phyloP scores from a whole-genome alignment of 2,888 invertebrate genomes.

The Pherbina coryleti region DNA sequence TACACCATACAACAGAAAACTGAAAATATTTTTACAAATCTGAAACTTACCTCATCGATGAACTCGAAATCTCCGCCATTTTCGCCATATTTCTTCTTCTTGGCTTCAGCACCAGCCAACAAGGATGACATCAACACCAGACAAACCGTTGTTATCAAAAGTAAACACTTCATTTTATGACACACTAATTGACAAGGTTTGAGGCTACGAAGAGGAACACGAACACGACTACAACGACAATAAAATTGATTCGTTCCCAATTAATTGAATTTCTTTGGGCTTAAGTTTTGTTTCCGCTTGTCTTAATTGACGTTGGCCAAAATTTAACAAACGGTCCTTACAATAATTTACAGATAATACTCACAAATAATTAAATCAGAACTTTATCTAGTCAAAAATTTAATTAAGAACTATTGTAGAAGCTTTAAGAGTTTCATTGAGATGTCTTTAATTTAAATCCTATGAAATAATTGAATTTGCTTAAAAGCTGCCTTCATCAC shows the following conservation, averaged over 20 bases:
- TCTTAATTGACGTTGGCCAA: neutral
- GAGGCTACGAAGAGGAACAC: neutral
- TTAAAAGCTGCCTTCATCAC: constrained; percentile 19
- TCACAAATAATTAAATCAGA: neutral
- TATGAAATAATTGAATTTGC: constrained; percentile 19
- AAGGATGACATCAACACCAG: constrained; percentile 68
- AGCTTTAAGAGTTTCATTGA: neutral
- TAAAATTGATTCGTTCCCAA: constrained; percentile 1
- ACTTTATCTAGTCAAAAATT: no score
- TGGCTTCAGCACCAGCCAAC: constrained; percentile 69
- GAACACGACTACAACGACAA: constrained; percentile 13
- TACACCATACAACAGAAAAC: neutral
- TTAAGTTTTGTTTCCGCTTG: neutral
- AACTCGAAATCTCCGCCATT: constrained; percentile 82
- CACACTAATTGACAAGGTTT: neutral
- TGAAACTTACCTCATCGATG: constrained; percentile 79
- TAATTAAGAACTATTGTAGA: no score
- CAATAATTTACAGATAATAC: neutral
- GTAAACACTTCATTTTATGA: constrained; percentile 63
- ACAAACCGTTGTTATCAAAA: constrained; percentile 65
- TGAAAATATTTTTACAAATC: neutral
- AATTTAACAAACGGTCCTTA: neutral
- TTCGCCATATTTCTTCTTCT: constrained; percentile 79
- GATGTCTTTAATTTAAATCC: neutral
- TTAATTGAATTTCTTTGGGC: neutral